A percentile compares a stretch with the other conserved stretches of the same genome.
Conservation (phyloP, 2,797 vertebrate genomes). For the Apogon hyalosoma region DNA sequence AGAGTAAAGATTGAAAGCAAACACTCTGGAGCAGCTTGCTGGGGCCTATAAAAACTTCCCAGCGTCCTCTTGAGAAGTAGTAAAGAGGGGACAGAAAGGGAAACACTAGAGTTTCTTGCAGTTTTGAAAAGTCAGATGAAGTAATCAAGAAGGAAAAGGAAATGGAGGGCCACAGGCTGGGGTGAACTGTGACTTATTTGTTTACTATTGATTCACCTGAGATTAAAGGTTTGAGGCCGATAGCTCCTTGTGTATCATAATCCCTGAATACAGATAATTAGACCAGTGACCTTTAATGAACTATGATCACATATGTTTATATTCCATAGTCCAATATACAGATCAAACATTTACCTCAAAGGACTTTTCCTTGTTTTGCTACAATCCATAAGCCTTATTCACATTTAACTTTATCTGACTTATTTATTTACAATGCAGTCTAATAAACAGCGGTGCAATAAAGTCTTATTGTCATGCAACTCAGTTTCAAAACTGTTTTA, state of each 20-base stretch:
- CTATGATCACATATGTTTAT: background rate
- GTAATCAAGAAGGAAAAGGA: conserved; percentile 37
- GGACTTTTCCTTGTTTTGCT: too few species aligned
- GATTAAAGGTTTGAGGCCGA: conserved; percentile 9
- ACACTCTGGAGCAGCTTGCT: conserved; percentile 11
- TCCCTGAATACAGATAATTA: conserved; percentile 16
- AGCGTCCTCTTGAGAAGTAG: conserved; percentile 32
- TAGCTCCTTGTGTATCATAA: background rate
- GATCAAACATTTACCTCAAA: too few species aligned
- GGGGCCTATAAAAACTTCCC: conserved; percentile 39
- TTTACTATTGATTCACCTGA: conserved; percentile 19
- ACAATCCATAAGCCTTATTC: too few species aligned
- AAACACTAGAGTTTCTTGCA: conserved; percentile 21
- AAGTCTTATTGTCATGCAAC: background rate
- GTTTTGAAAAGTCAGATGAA: conserved; percentile 25
- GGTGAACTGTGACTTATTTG: conserved; percentile 27
- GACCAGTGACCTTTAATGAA: background rate
- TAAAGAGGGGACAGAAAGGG: conserved; percentile 6
- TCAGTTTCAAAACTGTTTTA: too few species aligned
- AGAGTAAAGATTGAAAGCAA: conserved; percentile 32
- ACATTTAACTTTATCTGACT: too few species aligned
- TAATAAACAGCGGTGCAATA: too few species aligned
- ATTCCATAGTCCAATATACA: too few species aligned
- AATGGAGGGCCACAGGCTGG: conserved; percentile 1
- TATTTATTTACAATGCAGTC: too few species aligned